Percentiles rank a stretch among this genome's conserved stretches.
These are phyloP conservation scores for Aramus guarauna DNA, from an alignment of 2,113 vertebrate species.

Conservation along the genomic window DNA sequence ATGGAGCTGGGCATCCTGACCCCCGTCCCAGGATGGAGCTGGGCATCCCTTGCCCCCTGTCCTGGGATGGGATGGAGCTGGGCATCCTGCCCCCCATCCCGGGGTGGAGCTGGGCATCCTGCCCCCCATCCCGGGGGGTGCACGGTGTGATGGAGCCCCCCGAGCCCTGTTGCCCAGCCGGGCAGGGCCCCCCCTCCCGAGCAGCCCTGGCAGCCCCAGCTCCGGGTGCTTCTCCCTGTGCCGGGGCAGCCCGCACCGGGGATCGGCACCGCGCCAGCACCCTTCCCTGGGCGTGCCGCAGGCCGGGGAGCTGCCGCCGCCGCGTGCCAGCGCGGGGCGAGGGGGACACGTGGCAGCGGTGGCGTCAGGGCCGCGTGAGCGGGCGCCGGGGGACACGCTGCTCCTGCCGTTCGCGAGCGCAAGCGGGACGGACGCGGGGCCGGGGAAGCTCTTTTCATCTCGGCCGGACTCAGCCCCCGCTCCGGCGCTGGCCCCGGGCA, in stretches of 20 bases:
- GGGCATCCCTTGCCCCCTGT: no score
- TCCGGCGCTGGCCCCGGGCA: not conserved
- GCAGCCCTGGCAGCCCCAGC: not conserved
- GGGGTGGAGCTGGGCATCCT: not conserved
- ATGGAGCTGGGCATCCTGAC: no score
- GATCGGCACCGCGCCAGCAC: not conserved
- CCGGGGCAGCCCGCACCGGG: not conserved
- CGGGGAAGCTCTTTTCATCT: not conserved
- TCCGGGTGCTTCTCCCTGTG: not conserved
- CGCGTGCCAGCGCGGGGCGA: not conserved
- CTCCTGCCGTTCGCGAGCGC: not conserved
- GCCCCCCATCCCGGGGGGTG: no score
- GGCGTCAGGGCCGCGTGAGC: not conserved
- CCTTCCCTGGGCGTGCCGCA: not conserved
- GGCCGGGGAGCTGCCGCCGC: no score
- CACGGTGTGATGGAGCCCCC: rapidly evolving
- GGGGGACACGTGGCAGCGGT: not conserved
- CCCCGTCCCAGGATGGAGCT: no score
- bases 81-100: no score
- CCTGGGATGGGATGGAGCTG: no score
- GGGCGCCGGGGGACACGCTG: not conserved
- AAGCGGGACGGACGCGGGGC: not conserved
- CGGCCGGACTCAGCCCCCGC: not conserved
- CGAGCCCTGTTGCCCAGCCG: not conserved
- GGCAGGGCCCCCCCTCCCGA: not conserved